Evolutionary conservation across 2,888 invertebrate genomes (phyloP).

Genomic region (Papilio demoleus): DNA sequence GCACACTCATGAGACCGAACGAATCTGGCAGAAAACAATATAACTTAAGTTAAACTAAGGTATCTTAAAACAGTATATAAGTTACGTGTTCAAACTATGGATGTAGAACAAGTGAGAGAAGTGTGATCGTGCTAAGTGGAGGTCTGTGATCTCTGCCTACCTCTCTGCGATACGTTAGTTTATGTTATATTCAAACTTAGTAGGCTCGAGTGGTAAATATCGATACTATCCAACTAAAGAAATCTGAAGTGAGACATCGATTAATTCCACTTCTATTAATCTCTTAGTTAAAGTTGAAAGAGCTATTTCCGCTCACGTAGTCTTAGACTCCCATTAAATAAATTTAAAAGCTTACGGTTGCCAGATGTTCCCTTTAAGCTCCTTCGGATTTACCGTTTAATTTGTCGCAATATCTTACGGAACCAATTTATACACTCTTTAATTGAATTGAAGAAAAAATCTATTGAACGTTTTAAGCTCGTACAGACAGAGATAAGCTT

Average conservation of each 20-base stretch:
- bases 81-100: too few relatives aligned
- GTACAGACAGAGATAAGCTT: not conserved
- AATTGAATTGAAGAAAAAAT: slow-evolving; percentile 14
- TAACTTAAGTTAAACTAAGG: too few relatives aligned
- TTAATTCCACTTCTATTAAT: slow-evolving; percentile 14
- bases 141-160: too few relatives aligned
- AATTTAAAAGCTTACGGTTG: slow-evolving; percentile 26
- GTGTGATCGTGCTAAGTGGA: too few relatives aligned
- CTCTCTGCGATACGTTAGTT: too few relatives aligned
- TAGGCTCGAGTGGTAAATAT: not conserved
- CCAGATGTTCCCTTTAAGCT: slow-evolving; percentile 30
- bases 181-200: not conserved
- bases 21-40: too few relatives aligned
- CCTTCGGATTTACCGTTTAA: slow-evolving; percentile 28
- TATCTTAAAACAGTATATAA: too few relatives aligned
- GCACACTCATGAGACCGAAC: too few relatives aligned
- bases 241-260: slow-evolving; percentile 1
- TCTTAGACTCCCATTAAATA: slow-evolving; percentile 19
- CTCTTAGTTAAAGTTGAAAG: slow-evolving; percentile 22
- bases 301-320: slow-evolving; percentile 18
- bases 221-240: not conserved
- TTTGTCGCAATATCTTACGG: slow-evolving; percentile 20
- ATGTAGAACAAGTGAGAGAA: too few relatives aligned
- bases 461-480: not conserved
- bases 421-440: slow-evolving; percentile 18